Percentiles rank a stretch among this genome's conserved stretches.
phyloP scores from a whole-genome alignment of 2,113 vertebrate genomes.

The Poeciliopsis retropinna region DNA sequence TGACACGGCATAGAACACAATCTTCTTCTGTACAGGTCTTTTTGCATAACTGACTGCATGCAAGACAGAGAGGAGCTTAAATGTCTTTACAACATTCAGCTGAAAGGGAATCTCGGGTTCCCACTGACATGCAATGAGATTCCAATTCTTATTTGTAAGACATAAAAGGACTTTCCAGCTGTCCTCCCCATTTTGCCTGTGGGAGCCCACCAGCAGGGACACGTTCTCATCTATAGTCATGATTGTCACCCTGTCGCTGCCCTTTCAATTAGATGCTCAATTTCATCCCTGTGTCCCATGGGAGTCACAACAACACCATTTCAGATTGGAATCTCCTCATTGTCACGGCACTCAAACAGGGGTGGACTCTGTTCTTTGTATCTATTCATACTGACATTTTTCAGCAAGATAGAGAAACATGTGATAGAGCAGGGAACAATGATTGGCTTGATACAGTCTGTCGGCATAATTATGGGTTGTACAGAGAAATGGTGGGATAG shows the following conservation, averaged over 20 bases:
- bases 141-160: constrained; percentile 53
- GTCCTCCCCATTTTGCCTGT: constrained; percentile 47
- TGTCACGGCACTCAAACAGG: constrained; percentile 25
- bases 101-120: constrained; percentile 6
- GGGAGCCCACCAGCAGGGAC: constrained; percentile 52
- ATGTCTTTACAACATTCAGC: constrained; percentile 32
- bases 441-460: constrained; percentile 23
- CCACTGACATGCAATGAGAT: constrained; percentile 5
- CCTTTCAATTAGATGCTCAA: constrained; percentile 85
- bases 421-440: constrained; percentile 56
- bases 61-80: constrained; percentile 28
- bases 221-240: constrained; percentile 78
- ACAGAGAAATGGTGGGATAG: constrained; percentile 28
- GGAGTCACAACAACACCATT: constrained; percentile 70
- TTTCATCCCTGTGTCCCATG: constrained; percentile 76
- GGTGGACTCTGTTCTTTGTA: constrained; percentile 27
- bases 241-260: constrained; percentile 78
- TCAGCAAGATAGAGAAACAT: constrained; percentile 25
- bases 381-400: constrained; percentile 40
- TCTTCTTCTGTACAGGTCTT: constrained; percentile 3
- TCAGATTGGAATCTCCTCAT: constrained; percentile 75
- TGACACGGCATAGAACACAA: background rate
- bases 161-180: constrained; percentile 60
- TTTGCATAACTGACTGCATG: background rate
- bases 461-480: constrained; percentile 12